These are phyloP conservation scores for Meriones unguiculatus DNA, from an alignment of 2,113 vertebrate species.

Conservation along the genomic window DNA sequence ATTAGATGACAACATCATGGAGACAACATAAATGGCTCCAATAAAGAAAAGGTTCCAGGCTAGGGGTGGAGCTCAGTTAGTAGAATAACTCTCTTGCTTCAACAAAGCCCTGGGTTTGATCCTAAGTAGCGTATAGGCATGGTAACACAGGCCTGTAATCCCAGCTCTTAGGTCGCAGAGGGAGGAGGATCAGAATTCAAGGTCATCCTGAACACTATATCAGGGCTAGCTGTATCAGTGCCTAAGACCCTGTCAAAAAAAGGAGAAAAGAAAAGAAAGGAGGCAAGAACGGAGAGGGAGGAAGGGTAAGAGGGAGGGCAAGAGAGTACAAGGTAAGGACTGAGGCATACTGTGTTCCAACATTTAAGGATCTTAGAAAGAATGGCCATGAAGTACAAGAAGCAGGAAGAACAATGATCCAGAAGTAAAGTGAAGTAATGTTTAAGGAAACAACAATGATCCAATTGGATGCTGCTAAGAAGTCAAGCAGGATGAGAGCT, in stretches of 20 bases:
- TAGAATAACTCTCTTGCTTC: neutral
- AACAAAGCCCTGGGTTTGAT: neutral
- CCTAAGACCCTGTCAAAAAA: neutral
- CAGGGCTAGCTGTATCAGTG: neutral
- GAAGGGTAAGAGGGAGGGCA: neutral
- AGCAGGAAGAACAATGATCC: neutral
- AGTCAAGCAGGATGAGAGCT: neutral
- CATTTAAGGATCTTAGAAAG: neutral
- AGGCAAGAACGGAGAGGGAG: too few species aligned
- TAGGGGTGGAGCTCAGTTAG: neutral
- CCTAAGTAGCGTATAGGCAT: neutral
- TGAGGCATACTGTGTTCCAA: neutral
- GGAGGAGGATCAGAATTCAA: neutral
- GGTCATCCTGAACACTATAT: neutral
- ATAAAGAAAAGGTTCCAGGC: neutral
- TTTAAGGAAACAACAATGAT: neutral
- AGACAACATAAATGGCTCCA: conserved; percentile 1
- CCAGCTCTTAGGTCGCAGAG: neutral
- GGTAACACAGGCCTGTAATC: neutral
- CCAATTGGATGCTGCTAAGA: neutral
- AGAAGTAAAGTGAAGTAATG: neutral
- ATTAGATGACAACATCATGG: neutral
- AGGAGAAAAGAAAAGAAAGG: too few species aligned
- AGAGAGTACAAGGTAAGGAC: neutral
- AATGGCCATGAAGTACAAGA: neutral